phyloP scores from a whole-genome alignment of 2,888 invertebrate genomes.

The Emesis furor region DNA sequence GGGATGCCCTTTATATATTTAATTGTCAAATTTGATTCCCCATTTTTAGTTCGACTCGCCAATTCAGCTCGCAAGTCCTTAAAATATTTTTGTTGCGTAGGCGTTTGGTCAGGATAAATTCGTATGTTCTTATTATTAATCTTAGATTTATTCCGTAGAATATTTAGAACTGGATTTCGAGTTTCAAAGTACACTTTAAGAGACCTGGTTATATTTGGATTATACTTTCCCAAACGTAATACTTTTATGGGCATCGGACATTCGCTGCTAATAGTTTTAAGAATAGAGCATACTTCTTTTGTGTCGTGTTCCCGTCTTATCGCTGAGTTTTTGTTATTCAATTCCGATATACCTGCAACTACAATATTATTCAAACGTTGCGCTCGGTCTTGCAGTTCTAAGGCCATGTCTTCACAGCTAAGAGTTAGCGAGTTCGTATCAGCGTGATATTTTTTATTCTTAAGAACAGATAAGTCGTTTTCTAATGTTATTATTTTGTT shows the following conservation, averaged over 20 bases:
- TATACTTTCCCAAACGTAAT: background rate
- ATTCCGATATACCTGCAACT: background rate
- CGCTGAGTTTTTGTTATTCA: background rate
- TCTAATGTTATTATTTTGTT: background rate
- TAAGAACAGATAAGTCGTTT: background rate
- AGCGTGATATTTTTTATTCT: background rate
- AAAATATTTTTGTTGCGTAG: slow-evolving; percentile 2
- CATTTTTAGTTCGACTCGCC: background rate
- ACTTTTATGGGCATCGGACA: background rate
- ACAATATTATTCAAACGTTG: background rate
- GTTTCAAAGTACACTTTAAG: background rate
- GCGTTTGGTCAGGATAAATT: slow-evolving; percentile 22
- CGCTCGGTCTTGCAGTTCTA: background rate
- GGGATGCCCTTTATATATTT: slow-evolving; percentile 18
- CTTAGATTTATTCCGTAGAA: background rate
- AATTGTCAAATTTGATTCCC: slow-evolving; percentile 16
- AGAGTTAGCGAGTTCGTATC: background rate
- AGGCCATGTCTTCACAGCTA: background rate
- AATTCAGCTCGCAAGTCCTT: slow-evolving; percentile 17
- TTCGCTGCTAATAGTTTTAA: background rate
- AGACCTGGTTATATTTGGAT: background rate
- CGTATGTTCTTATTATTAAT: background rate
- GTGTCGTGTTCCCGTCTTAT: background rate
- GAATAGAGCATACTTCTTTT: background rate
- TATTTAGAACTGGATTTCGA: background rate